Evolutionary conservation across 2,888 invertebrate species (phyloP).

Genomic region (Ormyrus thymus): DNA sequence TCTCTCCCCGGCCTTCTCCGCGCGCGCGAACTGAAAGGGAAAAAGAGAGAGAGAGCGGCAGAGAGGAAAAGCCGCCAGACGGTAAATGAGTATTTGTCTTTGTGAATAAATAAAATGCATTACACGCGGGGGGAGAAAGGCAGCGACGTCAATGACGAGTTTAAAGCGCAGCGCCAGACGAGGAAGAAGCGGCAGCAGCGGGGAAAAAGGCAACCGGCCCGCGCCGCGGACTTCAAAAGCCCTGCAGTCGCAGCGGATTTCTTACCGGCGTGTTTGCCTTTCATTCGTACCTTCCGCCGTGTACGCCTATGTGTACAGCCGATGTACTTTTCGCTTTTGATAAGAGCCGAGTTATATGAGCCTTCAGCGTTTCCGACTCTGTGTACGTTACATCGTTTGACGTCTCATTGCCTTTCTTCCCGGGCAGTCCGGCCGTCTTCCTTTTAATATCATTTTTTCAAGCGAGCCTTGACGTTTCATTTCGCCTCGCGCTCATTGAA

Average conservation of each 20-base stretch:
- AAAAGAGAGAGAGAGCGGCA: conserved; percentile 25
- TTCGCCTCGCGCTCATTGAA: too few relatives aligned
- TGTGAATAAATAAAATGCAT: conserved; percentile 75
- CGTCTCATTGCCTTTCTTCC: too few relatives aligned
- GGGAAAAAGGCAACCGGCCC: conserved; percentile 36
- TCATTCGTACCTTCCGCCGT: conserved; percentile 45
- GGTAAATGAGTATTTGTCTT: conserved; percentile 73
- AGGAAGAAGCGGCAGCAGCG: not conserved
- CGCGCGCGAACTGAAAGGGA: conserved; percentile 23
- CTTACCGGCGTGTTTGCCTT: conserved; percentile 50
- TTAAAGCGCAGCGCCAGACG: not conserved
- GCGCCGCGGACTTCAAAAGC: conserved; percentile 38
- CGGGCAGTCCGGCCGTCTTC: too few relatives aligned
- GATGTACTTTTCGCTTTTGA: conserved; percentile 56
- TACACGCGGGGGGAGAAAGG: conserved; percentile 60
- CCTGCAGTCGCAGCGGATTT: conserved; percentile 26
- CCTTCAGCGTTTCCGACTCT: not conserved
- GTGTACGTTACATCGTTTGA: too few relatives aligned
- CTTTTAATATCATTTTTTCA: too few relatives aligned
- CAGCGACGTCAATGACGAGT: conserved; percentile 23
- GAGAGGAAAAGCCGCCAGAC: conserved; percentile 31
- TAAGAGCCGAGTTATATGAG: conserved; percentile 29
- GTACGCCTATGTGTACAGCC: conserved; percentile 15
- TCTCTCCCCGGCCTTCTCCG: conserved; percentile 7
- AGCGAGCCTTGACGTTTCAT: too few relatives aligned